Percentiles rank a stretch among this genome's conserved stretches.
These are phyloP conservation scores for Oryzaephilus surinamensis DNA, from an alignment of 1,140 invertebrate species.

Conservation along the genomic window DNA sequence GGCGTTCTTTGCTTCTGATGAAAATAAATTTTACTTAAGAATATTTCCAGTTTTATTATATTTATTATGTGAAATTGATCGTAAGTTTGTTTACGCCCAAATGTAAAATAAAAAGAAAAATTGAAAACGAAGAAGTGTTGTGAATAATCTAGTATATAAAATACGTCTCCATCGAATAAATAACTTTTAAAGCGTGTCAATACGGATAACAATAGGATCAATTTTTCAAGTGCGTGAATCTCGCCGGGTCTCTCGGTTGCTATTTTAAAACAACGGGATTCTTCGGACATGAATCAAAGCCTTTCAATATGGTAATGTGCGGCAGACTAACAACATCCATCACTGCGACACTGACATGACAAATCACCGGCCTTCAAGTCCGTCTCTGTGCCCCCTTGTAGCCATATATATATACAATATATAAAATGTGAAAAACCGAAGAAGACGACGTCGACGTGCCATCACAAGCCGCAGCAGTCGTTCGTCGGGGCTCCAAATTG, in stretches of 20 bases:
- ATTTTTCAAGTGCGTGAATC: conserved; percentile 10
- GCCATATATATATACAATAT: background rate
- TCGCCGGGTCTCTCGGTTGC: conserved; percentile 16
- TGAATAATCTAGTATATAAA: no score
- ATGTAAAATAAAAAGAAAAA: no score
- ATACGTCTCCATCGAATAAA: background rate
- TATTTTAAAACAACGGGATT: conserved; percentile 27
- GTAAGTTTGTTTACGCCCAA: no score
- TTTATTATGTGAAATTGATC: no score
- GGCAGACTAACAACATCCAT: conserved; percentile 19
- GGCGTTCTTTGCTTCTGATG: no score
- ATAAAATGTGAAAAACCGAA: no score
- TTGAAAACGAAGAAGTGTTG: no score
- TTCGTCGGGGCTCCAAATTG: no score
- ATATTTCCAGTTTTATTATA: no score
- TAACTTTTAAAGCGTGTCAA: conserved; percentile 3
- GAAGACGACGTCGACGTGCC: no score
- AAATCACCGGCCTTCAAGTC: conserved; percentile 20
- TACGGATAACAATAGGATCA: conserved; percentile 16
- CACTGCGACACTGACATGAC: conserved; percentile 30
- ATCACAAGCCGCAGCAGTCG: no score
- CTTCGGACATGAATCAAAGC: conserved; percentile 25
- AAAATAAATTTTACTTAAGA: no score
- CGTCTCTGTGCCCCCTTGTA: conserved; percentile 1
- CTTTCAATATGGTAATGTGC: conserved; percentile 29